These are phyloP conservation scores for Nomada ruficornis DNA, from an alignment of 2,888 invertebrate species.

Conservation along the genomic window DNA sequence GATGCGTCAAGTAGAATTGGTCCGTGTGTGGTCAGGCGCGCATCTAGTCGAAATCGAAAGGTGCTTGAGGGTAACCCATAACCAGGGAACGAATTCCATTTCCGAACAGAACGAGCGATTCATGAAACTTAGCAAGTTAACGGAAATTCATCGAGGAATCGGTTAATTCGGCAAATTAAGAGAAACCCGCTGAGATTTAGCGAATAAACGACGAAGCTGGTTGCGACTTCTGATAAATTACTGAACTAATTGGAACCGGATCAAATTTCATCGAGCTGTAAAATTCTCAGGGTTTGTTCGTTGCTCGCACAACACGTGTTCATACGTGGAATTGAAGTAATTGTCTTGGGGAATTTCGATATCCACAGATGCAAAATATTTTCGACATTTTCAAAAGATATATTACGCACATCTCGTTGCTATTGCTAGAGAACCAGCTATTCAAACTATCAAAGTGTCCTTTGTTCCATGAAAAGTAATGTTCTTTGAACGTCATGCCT, in stretches of 20 bases:
- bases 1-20: conserved; percentile 24
- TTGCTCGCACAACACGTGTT: not conserved
- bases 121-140: conserved; percentile 15
- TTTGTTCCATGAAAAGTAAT: too few species aligned
- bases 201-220: conserved; percentile 7
- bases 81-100: conserved; percentile 20
- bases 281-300: not conserved
- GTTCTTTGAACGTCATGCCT: too few species aligned
- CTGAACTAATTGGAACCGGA: conserved; percentile 11
- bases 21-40: not conserved
- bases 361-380: not conserved
- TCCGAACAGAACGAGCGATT: conserved; percentile 3
- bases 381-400: not conserved
- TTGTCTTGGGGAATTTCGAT: not conserved
- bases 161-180: conserved; percentile 40
- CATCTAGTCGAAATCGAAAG: not conserved
- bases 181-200: conserved; percentile 34
- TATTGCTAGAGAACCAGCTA: not conserved
- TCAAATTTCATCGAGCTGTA: conserved; percentile 3
- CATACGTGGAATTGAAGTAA: not conserved
- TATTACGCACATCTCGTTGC: not conserved
- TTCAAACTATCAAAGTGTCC: too few species aligned
- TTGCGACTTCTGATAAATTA: conserved; percentile 13
- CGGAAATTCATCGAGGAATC: conserved; percentile 17
- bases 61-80: too few species aligned